phyloP scores from a whole-genome alignment of 2,888 invertebrate genomes.

The Chymomyza amoena region DNA sequence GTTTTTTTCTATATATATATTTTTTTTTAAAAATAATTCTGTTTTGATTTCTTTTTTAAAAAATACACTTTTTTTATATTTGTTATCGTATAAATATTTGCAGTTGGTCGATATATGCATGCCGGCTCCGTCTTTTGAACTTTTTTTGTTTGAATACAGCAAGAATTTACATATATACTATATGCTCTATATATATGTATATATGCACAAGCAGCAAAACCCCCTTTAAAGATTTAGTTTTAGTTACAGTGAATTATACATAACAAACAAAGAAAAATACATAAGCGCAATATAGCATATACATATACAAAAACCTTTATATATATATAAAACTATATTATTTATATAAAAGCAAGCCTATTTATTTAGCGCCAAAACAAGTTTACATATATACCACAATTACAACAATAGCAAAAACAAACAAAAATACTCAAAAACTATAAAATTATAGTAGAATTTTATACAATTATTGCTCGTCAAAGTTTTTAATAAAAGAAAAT shows the following conservation, averaged over 20 bases:
- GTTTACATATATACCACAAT: conserved; percentile 23
- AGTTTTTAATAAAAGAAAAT: conserved; percentile 17
- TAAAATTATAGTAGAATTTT: conserved; percentile 27
- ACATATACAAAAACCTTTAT: conserved; percentile 29
- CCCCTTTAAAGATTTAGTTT: conserved; percentile 12
- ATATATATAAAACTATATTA: conserved; percentile 41
- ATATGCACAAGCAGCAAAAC: conserved; percentile 30
- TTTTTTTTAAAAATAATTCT: neutral
- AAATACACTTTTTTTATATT: conserved; percentile 35
- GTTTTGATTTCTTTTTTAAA: conserved; percentile 31
- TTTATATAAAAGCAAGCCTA: conserved; percentile 37
- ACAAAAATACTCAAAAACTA: conserved; percentile 28
- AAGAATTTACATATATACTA: conserved; percentile 50
- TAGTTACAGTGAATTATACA: conserved; percentile 21
- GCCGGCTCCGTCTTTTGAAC: conserved; percentile 80
- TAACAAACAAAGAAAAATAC: neutral
- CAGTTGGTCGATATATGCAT: conserved; percentile 80
- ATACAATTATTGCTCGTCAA: conserved; percentile 57
- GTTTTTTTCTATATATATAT: neutral
- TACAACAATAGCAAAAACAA: conserved; percentile 20
- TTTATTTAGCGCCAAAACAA: conserved; percentile 45
- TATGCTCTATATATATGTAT: conserved; percentile 21
- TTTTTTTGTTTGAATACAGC: conserved; percentile 51
- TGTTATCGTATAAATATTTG: conserved; percentile 77
- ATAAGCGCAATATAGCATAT: conserved; percentile 1